phyloP scores from a whole-genome alignment of 2,888 invertebrate genomes.

The Agrochola circellaris region DNA sequence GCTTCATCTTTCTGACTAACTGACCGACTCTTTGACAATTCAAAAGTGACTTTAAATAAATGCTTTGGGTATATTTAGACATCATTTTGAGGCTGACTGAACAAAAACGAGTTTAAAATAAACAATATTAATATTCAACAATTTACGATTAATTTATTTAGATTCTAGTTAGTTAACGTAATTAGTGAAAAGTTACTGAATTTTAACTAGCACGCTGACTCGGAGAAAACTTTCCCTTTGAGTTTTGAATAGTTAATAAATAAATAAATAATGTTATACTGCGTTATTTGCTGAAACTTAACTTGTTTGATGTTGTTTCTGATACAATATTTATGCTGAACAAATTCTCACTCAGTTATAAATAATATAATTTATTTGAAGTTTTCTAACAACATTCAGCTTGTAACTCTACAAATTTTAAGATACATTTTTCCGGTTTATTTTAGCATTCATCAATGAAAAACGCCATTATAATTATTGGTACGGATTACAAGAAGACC shows the following conservation, averaged over 20 bases:
- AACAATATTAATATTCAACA: conserved; percentile 40
- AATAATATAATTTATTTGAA: background rate
- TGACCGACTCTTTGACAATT: too few relatives aligned
- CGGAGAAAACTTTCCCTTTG: conserved; percentile 18
- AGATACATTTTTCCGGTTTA: background rate
- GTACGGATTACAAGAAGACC: background rate
- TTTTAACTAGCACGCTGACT: conserved; percentile 36
- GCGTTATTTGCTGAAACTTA: conserved; percentile 21
- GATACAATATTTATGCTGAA: conserved; percentile 29
- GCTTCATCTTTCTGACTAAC: too few relatives aligned
- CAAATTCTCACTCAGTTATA: conserved; percentile 3
- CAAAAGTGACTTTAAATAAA: too few relatives aligned
- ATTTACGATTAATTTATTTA: conserved; percentile 35
- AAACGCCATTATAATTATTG: background rate
- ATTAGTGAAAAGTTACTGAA: conserved; percentile 43
- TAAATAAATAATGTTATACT: conserved; percentile 28
- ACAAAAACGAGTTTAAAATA: conserved; percentile 6
- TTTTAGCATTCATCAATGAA: background rate
- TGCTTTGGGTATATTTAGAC: too few relatives aligned
- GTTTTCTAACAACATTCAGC: background rate
- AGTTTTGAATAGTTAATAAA: conserved; percentile 32
- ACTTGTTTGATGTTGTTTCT: conserved; percentile 31
- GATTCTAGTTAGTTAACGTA: conserved; percentile 45
- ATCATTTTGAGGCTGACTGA: background rate
- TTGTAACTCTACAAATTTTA: background rate